phyloP scores from a whole-genome alignment of 1,140 invertebrate species.

The Cherax quadricarinatus region DNA sequence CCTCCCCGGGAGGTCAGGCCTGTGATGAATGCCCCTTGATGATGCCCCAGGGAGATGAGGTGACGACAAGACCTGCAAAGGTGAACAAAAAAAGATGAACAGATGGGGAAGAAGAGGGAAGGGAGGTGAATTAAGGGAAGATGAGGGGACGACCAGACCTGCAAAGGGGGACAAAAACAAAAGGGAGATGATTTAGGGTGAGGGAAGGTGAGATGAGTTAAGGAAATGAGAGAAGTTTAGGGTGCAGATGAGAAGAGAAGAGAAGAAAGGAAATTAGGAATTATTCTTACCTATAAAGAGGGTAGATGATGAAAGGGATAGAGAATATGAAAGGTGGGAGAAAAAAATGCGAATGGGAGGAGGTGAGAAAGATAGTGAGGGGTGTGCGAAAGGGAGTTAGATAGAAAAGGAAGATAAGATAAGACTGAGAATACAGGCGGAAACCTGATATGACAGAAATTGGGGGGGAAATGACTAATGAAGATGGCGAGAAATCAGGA shows the following conservation, averaged over 20 bases:
- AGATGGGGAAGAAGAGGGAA: no score
- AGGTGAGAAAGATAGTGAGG: background rate
- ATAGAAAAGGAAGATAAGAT: no score
- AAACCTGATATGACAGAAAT: no score
- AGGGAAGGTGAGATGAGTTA: background rate
- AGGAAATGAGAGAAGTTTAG: background rate
- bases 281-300: background rate
- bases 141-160: background rate
- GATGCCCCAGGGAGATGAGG: background rate
- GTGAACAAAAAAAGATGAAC: background rate
- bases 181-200: no score
- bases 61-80: background rate
- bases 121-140: no score
- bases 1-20: background rate
- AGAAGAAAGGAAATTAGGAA: conserved; percentile 2
- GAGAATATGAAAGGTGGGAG: no score
- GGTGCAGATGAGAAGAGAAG: background rate
- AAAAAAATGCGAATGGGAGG: no score
- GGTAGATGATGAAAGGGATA: no score
- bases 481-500: background rate
- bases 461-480: no score
- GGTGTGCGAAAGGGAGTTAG: background rate
- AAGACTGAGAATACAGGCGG: no score
- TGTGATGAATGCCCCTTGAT: conserved; percentile 36
- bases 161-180: background rate